Evolutionary conservation across 1,140 invertebrate genomes (phyloP), one percentile per base, ranked within the genome.

Genomic region (Belonocnema kinseyi): DNA sequence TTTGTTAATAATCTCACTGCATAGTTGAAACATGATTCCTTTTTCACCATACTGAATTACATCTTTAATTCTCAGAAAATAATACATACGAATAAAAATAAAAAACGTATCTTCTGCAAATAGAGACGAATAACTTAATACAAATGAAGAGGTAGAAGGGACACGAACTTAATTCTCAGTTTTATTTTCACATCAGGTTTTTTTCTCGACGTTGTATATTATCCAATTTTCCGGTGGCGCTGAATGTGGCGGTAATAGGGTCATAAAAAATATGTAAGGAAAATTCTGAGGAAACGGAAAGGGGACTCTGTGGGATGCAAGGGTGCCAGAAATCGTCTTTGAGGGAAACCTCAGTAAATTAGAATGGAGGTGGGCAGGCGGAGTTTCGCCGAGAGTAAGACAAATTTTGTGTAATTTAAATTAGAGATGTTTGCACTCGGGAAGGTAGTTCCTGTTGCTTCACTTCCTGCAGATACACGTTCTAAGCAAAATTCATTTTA

Each of bases 381-480:
- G 74, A 82, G 76, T 75, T 75, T 77, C 78, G 73, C 72, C 72
- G 74, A 77, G 80, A 85, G 83, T 83, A 83, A 83, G 83, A 85
- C 81, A 82, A 85, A 85, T 85, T 82, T 85, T 78, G 80, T 76
- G 83, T 83, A 85, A 85, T 83, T 81, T 83, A 83, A 84, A 80
- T 79, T 80, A 79, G 76, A 75, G 58, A 61, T 26, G 58, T 61
- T 61, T 61, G 58, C 26, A 14, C 26, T 61, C 21, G 13, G 26
- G 21, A 61, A 61, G 21, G 58, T 61, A 61, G 58, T 61, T 61
- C 21, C 58, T 61, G 58, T 61, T 61, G 58, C 58, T 58, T 26
- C 56, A 58, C 19, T 58, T 58, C 26, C 56, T 61, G 58, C 12
- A 19, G 58, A 61, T 61, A 61, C 21, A 13, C 19, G 21, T 61